Conservation (phyloP, 1,140 invertebrate species). For the Chlorops oryzae region DNA sequence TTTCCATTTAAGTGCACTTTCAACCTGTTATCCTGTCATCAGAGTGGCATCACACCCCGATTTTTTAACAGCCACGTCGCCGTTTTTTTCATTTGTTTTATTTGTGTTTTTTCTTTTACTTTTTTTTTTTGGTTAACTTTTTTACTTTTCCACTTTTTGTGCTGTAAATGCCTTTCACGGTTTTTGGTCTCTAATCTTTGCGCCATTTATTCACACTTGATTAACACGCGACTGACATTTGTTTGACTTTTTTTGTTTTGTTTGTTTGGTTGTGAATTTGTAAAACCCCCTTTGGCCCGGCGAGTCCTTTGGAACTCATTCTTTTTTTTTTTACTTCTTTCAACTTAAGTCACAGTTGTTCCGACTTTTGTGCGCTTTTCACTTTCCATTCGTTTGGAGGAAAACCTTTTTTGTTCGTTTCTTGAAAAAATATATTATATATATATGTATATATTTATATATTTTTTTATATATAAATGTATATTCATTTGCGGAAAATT, state of each 20-base stretch:
- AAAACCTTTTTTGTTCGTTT: slow-evolving; percentile 21
- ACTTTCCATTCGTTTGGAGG: too few species aligned
- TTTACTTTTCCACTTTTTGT: slow-evolving; percentile 17
- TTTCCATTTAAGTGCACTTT: slow-evolving; percentile 8
- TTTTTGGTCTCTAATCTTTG: slow-evolving; percentile 41
- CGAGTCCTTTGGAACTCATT: too few species aligned
- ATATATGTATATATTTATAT: slow-evolving; percentile 14
- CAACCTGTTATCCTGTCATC: slow-evolving; percentile 18
- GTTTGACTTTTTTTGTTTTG: slow-evolving; percentile 35
- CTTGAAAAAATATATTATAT: slow-evolving; percentile 22
- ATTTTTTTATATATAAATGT: slow-evolving; percentile 30
- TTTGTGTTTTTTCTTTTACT: slow-evolving; percentile 9
- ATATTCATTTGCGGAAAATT: slow-evolving; percentile 44
- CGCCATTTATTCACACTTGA: slow-evolving; percentile 49
- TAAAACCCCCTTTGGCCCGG: too few species aligned
- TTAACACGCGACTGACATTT: slow-evolving; percentile 48
- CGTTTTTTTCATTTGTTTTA: slow-evolving; percentile 3
- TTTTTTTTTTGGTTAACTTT: slow-evolving; percentile 19
- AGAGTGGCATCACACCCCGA: slow-evolving; percentile 30
- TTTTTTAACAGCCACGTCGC: not conserved
- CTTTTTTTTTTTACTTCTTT: too few species aligned
- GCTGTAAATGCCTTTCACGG: slow-evolving; percentile 8
- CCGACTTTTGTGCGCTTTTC: too few species aligned
- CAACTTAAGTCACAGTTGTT: too few species aligned
- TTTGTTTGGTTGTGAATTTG: not conserved